Base-by-base conservation (phyloP, 2,797 vertebrate genomes). In the Gephyroberyx darwinii region DNA sequence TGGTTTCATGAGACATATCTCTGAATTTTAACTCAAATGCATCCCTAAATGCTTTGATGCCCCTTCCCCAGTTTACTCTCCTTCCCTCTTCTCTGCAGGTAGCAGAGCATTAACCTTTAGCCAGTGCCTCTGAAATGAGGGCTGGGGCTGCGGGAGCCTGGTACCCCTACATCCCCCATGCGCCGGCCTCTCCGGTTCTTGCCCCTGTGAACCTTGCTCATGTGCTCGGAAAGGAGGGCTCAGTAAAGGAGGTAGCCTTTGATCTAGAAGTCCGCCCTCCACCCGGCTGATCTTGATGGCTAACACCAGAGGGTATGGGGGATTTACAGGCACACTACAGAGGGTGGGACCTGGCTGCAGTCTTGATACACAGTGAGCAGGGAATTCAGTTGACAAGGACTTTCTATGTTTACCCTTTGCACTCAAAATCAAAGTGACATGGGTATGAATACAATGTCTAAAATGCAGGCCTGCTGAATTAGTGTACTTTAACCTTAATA, bases 71-170 rank as follows among this genome's bases (percentile, higher is more conserved):
- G 63, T 78, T 79, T 64, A 37, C 16, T 39, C 54, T 57, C 60
- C 33, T 17, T 59, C 56, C 68, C 56, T 74, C 58, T 59, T 39
- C 80, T 72, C 84, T 33, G 75, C 84, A 87, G 86, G 86, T 77
- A 83, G 78, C 52, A 39, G 41, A 82, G 78, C 80, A 89, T 92
- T 90, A 91, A 89, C 88, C 87, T 91, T 91, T 91, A 78, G 81
- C 84, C 80, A 69, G 68, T 86, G 90, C 65, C 87, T 91, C 75
- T 88, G 57, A 86, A 91, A 91, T 91, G 86, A 92, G 84, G 69
- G 37, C 67, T 86, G 88, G 82, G 83, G 78, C 63, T 1, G 41
- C 68, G 88, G 90, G 89, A 91, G 75, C 76, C 72, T 75, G 80
- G 70, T 81, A 70, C 45, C 74, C 50, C 78, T 77, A 81, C 73